A percentile compares a stretch with the other conserved stretches of the same genome.
Evolutionary conservation across 2,797 vertebrate species (phyloP).

Genomic region (Myotis daubentonii): DNA sequence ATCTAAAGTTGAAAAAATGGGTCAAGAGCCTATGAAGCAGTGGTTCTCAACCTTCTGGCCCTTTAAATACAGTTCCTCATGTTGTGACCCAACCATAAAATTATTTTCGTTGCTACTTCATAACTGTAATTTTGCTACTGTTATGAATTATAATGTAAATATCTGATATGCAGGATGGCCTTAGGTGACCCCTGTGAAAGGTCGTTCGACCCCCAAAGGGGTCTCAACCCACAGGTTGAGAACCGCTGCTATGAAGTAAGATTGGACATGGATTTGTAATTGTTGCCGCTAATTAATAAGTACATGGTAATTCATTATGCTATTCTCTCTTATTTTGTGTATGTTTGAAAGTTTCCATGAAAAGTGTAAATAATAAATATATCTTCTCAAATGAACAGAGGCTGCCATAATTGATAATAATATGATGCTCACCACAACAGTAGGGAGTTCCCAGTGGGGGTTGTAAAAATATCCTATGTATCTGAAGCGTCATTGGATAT

Average conservation of each 20-base stretch:
- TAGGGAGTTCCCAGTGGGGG: not conserved
- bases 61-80: too few species aligned
- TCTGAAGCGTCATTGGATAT: not conserved
- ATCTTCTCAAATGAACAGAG: slow-evolving; percentile 2
- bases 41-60: too few species aligned
- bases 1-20: not conserved
- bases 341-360: not conserved
- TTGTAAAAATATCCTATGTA: not conserved
- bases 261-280: not conserved
- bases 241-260: not conserved
- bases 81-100: too few species aligned
- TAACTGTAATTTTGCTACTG: too few species aligned
- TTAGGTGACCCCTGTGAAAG: too few species aligned
- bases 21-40: not conserved
- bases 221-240: too few species aligned
- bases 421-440: not conserved
- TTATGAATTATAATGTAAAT: too few species aligned
- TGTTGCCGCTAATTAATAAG: not conserved
- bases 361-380: slow-evolving; percentile 23
- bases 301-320: not conserved
- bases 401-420: not conserved
- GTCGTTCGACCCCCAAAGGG: too few species aligned
- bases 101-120: too few species aligned
- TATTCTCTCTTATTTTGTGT: not conserved
- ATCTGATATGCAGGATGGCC: too few species aligned